Evolutionary conservation across 2,888 invertebrate species (phyloP).

Genomic region (Pandemis corylana): DNA sequence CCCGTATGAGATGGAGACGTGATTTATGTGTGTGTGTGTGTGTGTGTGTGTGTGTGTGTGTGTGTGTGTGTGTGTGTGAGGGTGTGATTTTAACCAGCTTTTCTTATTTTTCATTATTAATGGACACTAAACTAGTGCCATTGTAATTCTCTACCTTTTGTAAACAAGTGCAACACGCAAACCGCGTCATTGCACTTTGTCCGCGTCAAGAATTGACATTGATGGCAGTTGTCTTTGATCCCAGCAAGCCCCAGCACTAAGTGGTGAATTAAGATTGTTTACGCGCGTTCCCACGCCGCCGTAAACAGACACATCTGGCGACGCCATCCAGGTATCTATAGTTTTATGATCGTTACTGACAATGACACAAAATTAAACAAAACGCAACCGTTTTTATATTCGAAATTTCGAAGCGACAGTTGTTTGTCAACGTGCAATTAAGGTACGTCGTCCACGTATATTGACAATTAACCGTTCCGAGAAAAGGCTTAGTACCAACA

Average conservation of each 20-base stretch:
- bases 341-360: constrained; percentile 49
- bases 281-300: constrained; percentile 36
- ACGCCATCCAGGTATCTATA: constrained; percentile 58
- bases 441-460: constrained; percentile 5
- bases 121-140: neutral
- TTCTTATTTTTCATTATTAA: neutral
- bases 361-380: constrained; percentile 19
- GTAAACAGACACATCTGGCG: constrained; percentile 57
- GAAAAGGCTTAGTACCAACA: neutral
- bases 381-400: neutral
- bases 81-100: too few species aligned
- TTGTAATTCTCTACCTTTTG: constrained; percentile 8
- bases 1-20: too few species aligned
- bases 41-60: too few species aligned
- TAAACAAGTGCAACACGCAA: constrained; percentile 3
- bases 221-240: constrained; percentile 26
- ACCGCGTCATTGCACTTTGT: constrained; percentile 15
- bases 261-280: constrained; percentile 33
- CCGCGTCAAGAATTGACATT: constrained; percentile 10
- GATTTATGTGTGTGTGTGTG: too few species aligned
- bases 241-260: constrained; percentile 5
- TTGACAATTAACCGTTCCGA: neutral
- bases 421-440: constrained; percentile 22
- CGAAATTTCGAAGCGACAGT: constrained; percentile 14
- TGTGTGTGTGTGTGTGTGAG: too few species aligned